Base-by-base conservation (phyloP, 2,888 invertebrate genomes). In the Helicoverpa assulta region DNA sequence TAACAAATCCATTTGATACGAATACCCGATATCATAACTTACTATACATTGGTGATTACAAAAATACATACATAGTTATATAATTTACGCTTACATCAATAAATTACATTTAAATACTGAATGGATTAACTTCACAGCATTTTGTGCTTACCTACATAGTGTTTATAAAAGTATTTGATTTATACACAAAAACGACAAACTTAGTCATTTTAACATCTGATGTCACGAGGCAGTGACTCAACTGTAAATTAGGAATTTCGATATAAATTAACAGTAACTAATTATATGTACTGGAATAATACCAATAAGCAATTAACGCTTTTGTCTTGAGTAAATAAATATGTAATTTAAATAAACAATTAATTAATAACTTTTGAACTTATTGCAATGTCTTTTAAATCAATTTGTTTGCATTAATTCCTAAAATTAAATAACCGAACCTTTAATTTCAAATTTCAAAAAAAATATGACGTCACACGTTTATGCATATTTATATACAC, bases 1-100 rank as follows among this genome's bases (percentile, higher is more conserved):
- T 88, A 83, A 86, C 83, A 87, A 83, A 83, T 82, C 74, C 70
- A 78, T 76, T 80, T 67, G 57, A 79, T 74, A 70, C 61, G 33
- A 57, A 57, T 54, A 40, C 14, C 40, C 40, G 40, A 40, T 40
- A 40, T 55, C 67, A 59, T 80, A 80, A 62, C 60, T 29, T 65
- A 70, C 56, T 59, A 79, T 76, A 76, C 75, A 82, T 67, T 70
- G 66, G 54, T 74, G 64, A 67, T 78, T 86, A 85, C 67, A 84
- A 86, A 84, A 84, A 76, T 18, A 64, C 53, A 12, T 53, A 53
- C 53, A 50, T 60, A 61, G 8, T 60, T 73, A 65, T 55, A 79
- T 57, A 70, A 74, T 63, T 68, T 81, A 65, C 57, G 65, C 82
- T 81, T 81, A 81, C 40, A 66, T 43, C 26, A 21, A 56, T 63